Evolutionary conservation across 2,888 invertebrate species (phyloP), one percentile per base, ranked within the genome.

Genomic region (Cristatella mucedo): DNA sequence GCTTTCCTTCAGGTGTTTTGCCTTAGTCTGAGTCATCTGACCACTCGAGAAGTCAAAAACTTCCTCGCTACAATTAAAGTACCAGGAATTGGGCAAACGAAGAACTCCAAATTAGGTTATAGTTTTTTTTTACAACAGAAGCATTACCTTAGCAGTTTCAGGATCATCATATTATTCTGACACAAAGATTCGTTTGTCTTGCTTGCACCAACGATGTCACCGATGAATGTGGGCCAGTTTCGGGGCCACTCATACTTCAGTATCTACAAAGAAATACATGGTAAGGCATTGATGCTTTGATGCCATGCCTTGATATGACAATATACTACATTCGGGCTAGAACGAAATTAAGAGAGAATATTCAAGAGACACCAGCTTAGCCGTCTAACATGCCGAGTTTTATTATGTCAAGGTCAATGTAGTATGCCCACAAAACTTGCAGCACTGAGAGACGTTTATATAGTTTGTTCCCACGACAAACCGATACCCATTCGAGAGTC

Each of bases 211-310:
- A 99, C 95, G 63, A 97, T 97, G 65, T 99, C 97, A 58, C 84
- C 80, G 55, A 99, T 95, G 68, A 99, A 99, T 21, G 87, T 81
- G 57, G 93, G 89, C 97, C 97, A 99, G 65, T 97, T 93, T 63
- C 87, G 87, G 42, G 97, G 97, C 97, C 97, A 99, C 68, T 97
- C 97, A 57, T 93, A 76, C 68, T 99, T 99, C 59, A 97, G 73
- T 49, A 99, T 93, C 76, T 78, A 50, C 29, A 59, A 54, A 43
- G 42, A 42, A 39, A 47, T 36, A 40, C 29, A 42, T 22, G 26
- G 41, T 34, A 46, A 24, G 18, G n/a, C 15, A 11, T n/a, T n/a
- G 21, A 16, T 6, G 2, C 18, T 4, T 9, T 4, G 22, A 15
- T 37, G 24, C 2, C n/a, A 26, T 11, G 3, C 16, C 3, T 34